A percentile compares a stretch with the other conserved stretches of the same genome.
Evolutionary conservation across 2,797 vertebrate species (phyloP).

Genomic region (Rhabdomys pumilio): DNA sequence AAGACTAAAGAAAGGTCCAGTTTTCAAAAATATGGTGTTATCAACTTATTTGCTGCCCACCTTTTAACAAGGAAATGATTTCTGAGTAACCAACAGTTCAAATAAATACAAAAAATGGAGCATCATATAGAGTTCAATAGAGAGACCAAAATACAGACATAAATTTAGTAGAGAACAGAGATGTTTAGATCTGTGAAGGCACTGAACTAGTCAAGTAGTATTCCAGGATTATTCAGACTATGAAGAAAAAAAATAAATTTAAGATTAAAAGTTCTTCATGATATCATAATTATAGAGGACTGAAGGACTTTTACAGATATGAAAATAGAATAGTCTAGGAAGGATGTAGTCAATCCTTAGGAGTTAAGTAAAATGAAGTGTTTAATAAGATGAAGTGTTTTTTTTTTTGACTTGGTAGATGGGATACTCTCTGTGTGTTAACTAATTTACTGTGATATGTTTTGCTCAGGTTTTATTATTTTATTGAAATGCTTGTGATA

Average conservation of each 20-base stretch:
- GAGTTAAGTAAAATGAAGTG: background rate
- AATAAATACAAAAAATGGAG: background rate
- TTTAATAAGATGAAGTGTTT: background rate
- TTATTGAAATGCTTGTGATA: too few species aligned
- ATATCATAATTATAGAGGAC: background rate
- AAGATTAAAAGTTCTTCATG: background rate
- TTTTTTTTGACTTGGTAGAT: background rate
- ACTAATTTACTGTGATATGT: too few species aligned
- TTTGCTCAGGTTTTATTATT: too few species aligned
- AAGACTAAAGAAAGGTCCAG: background rate
- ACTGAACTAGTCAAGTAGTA: background rate
- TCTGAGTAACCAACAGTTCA: background rate
- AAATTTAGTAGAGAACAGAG: background rate
- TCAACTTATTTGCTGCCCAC: background rate
- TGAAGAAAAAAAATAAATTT: background rate
- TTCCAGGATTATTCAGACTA: background rate
- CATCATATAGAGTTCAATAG: background rate
- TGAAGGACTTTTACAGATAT: background rate
- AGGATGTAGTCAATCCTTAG: background rate
- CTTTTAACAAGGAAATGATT: conserved; percentile 33
- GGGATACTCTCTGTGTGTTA: background rate
- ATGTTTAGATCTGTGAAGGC: background rate
- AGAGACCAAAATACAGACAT: background rate
- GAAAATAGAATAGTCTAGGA: background rate
- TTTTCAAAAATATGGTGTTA: background rate